Percentiles rank a stretch among this genome's conserved stretches.
Evolutionary conservation across 2,888 invertebrate species (phyloP).

Genomic region (Pasiphila rectangulata): DNA sequence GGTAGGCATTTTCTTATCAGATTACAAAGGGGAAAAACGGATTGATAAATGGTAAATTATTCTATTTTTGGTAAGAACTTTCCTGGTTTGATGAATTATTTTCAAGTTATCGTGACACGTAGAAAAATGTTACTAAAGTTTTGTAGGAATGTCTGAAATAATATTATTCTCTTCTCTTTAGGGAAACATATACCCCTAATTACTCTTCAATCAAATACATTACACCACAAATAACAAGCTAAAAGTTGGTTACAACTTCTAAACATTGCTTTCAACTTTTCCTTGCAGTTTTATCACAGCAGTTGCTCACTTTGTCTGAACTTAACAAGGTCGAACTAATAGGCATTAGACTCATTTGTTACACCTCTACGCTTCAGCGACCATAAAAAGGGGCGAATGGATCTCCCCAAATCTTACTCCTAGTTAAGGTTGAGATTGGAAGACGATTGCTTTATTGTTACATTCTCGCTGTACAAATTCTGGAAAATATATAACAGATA

Average conservation of each 20-base stretch:
- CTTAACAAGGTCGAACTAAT: conserved; percentile 74
- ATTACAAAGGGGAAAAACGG: conserved; percentile 8
- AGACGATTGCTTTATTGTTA: conserved; percentile 13
- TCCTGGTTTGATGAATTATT: too few species aligned
- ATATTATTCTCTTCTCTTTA: too few species aligned
- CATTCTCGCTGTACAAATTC: too few species aligned
- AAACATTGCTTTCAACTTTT: conserved; percentile 47
- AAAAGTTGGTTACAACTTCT: conserved; percentile 22
- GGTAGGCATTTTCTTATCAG: conserved; percentile 18
- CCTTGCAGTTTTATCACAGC: conserved; percentile 54
- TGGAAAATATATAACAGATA: too few species aligned
- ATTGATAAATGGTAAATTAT: background rate
- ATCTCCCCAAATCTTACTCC: conserved; percentile 52
- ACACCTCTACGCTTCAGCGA: conserved; percentile 68
- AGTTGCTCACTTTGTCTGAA: conserved; percentile 66
- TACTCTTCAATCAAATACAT: conserved; percentile 1
- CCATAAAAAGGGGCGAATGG: conserved; percentile 58
- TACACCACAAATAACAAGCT: conserved; percentile 14
- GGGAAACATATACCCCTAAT: background rate
- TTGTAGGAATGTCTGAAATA: too few species aligned
- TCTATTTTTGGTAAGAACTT: too few species aligned
- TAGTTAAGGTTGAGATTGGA: conserved; percentile 36
- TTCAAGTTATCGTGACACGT: background rate
- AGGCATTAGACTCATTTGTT: conserved; percentile 73
- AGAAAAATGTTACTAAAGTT: conserved; percentile 6